Base-by-base conservation (phyloP, 2,888 invertebrate species). In the Sabatieria punctata region DNA sequence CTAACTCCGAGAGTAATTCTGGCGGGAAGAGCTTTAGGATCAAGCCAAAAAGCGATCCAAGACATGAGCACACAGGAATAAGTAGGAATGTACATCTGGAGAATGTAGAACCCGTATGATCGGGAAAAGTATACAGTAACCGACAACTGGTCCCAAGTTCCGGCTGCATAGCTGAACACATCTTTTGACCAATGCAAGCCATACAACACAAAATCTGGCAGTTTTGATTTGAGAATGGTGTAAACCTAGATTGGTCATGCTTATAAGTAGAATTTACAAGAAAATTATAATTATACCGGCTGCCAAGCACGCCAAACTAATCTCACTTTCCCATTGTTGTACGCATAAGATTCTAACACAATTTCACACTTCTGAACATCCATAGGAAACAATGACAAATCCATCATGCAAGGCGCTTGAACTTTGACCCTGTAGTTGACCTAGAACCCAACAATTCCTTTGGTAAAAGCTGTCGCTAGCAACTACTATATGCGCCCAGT, bases 31-130 rank as follows among this genome's bases (percentile, higher is more conserved):
- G 58, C 55, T 51, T 58, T 60, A 26, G 59, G 41, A 47, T 59
- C 59, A 42, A 59, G 58, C 60, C 60, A 60, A 40, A 60, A 60
- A n/a, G 57, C 56, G 26, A 60, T 59, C 40, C 60, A 60, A 4
- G 57, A 55, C 6, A 60, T 51, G 30, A 57, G 54, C 6, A 59
- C 59, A 13, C 55, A 55, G 1, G 58, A 55, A 40, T 60, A 60
- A 0, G 59, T 60, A 1, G 60, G 60, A 46, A 59, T 52, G 47
- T 60, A 60, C 58, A 60, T 57, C 46, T 60, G 60, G 15, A 61
- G 53, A 24, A 61, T 54, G 49, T 61, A 60, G 43, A 60, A 59
- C 6, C 59, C 60, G 46, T 58, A 58, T 15, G 60, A 55, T 18
- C 61, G 51, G 6, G 59, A 58, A 39, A 61, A 56, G 11, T 57